These are phyloP conservation scores for Drosophila barbarae DNA, from an alignment of 2,888 invertebrate species.

Conservation along the genomic window DNA sequence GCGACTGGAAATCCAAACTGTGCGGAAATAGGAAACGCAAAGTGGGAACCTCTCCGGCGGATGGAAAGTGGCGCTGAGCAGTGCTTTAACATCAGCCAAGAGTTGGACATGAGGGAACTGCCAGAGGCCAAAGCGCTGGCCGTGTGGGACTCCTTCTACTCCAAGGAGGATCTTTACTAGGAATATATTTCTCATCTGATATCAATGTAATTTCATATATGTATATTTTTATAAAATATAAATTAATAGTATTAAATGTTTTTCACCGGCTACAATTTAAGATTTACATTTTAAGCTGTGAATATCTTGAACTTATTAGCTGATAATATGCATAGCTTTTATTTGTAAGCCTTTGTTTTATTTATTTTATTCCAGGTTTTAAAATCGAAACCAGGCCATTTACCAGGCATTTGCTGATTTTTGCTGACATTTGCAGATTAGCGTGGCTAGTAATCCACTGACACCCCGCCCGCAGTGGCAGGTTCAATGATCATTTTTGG, in stretches of 20 bases:
- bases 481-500: too few species aligned
- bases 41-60: conserved; percentile 59
- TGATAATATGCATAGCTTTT: too few species aligned
- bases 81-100: conserved; percentile 73
- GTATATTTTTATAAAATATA: neutral
- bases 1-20: conserved; percentile 75
- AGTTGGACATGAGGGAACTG: conserved; percentile 67
- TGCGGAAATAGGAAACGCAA: conserved; percentile 51
- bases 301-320: neutral
- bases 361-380: too few species aligned
- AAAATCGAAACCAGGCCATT: too few species aligned
- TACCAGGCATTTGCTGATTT: too few species aligned
- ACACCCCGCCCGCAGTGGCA: too few species aligned
- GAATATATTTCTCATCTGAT: neutral
- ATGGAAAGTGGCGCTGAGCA: conserved; percentile 45
- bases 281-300: accelerated
- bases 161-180: conserved; percentile 43
- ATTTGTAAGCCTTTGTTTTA: too few species aligned
- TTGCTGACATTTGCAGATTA: too few species aligned
- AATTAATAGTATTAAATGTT: neutral
- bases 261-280: neutral
- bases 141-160: conserved; percentile 70
- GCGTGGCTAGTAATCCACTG: too few species aligned
- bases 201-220: too few species aligned
- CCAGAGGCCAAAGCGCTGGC: conserved; percentile 64